Evolutionary conservation across 2,113 vertebrate genomes (phyloP), one percentile per base, ranked within the genome.

Genomic region (Macquaria ambigua): DNA sequence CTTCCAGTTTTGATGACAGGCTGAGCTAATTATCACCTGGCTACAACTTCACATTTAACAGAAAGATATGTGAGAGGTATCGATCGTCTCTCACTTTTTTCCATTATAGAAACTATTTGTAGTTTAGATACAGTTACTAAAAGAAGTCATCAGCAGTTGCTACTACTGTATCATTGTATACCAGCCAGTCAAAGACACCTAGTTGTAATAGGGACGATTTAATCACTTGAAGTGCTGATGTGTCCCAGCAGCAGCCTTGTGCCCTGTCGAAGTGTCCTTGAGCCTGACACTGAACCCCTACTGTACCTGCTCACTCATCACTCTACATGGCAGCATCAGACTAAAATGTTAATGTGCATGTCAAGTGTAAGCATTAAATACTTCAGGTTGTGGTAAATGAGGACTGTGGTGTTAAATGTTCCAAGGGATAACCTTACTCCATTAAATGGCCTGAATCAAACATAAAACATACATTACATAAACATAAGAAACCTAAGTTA

Each of bases 251-350:
- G 34, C 53, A 79, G 50, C 75, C 84, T 76, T 69, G 70, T 53
- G 46, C 70, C 64, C 62, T 81, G 50, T 81, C 34, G 8, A 84
- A 66, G 20, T 84, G 82, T 85, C 76, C 82, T 85, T 85, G 82
- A 81, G 68, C 74, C 52, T 72, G 78, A 84, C 72, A 76, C 11
- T 81, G 68, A 89, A 79, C 68, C 75, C 63, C 48, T 56, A 34
- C 77, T 64, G 59, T n/a, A 28, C 73, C 76, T 75, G 83, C 59
- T 74, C 58, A 23, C 37, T 86, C 66, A 62, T 82, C 75, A 81
- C 77, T 76, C 80, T 69, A 23, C 77, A 56, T 79, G 70, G 70
- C 39, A 77, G 82, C 77, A 55, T 76, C 53, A 6, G 62, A 68
- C 37, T 34, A 1, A 77, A 89, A 81, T 71, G 80, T 66, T 83